A percentile compares a stretch with the other conserved stretches of the same genome.
phyloP scores from a whole-genome alignment of 2,888 invertebrate species.

The Drosophila infuscata region DNA sequence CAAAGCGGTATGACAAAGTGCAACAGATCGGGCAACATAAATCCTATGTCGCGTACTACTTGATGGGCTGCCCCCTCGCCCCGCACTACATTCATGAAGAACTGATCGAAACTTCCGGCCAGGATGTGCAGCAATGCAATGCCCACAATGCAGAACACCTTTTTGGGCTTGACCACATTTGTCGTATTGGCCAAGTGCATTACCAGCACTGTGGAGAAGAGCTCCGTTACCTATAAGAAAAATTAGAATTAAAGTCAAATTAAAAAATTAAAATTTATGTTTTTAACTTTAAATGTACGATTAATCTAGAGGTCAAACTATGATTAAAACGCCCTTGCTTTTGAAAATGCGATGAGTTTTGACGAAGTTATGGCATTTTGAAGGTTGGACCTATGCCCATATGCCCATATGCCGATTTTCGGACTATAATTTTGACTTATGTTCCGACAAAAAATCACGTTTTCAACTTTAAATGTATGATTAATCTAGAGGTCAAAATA shows the following conservation, averaged over 20 bases:
- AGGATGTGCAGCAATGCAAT: constrained; percentile 88
- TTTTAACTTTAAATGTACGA: background rate
- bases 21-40: constrained; percentile 89
- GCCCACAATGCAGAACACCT: constrained; percentile 87
- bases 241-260: background rate
- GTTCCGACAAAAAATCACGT: too few relatives aligned
- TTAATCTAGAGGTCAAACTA: background rate
- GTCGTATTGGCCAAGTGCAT: constrained; percentile 87
- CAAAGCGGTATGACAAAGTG: constrained; percentile 88
- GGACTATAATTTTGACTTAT: too few relatives aligned
- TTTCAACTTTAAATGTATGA: too few relatives aligned
- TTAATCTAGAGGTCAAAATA: too few relatives aligned
- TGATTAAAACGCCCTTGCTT: too few relatives aligned
- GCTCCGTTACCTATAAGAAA: constrained; percentile 86
- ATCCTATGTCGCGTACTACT: constrained; percentile 88
- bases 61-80: constrained; percentile 89
- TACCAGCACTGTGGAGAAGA: constrained; percentile 87
- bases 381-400: too few relatives aligned
- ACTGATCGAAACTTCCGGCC: constrained; percentile 89
- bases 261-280: background rate
- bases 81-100: constrained; percentile 87
- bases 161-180: constrained; percentile 86
- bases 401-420: too few relatives aligned
- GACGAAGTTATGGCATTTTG: too few relatives aligned
- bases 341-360: too few relatives aligned